Conservation (phyloP, 2,888 invertebrate species). For the Archips crataeganus region DNA sequence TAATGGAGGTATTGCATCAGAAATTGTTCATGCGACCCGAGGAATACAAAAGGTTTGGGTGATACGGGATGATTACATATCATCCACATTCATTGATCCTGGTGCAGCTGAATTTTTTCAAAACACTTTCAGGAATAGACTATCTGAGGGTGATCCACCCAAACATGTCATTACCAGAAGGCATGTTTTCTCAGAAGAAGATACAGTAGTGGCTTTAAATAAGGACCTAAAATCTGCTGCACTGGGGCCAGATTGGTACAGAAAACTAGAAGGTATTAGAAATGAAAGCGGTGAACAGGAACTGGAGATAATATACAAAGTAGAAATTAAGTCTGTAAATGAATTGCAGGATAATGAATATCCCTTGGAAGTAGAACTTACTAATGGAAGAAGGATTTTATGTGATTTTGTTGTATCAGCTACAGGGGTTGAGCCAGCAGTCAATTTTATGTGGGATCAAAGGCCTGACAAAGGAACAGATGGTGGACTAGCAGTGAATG, state of each 20-base stretch:
- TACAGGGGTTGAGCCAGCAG: constrained; percentile 94
- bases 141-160: constrained; percentile 48
- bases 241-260: constrained; percentile 98
- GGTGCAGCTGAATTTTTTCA: constrained; percentile 98
- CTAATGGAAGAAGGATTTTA: constrained; percentile 89
- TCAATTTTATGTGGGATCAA: constrained; percentile 84
- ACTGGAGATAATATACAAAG: constrained; percentile 87
- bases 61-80: constrained; percentile 96
- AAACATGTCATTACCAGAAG: constrained; percentile 82
- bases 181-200: constrained; percentile 88
- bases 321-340: constrained; percentile 80
- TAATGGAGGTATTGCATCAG: constrained; percentile 99
- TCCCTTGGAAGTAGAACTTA: constrained; percentile 90
- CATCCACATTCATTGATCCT: constrained; percentile 97
- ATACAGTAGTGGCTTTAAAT: constrained; percentile 66
- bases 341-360: constrained; percentile 77
- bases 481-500: constrained; percentile 94
- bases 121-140: constrained; percentile 65
- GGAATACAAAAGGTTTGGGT: constrained; percentile 96
- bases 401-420: constrained; percentile 98
- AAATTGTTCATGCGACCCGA: constrained; percentile 95
- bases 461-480: constrained; percentile 86
- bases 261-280: constrained; percentile 85
- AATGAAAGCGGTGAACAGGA: constrained; percentile 81
- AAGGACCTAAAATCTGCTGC: constrained; percentile 91